These are phyloP conservation scores for Chaetophractus vellerosus DNA, from an alignment of 2,797 vertebrate genomes.

Conservation along the genomic window DNA sequence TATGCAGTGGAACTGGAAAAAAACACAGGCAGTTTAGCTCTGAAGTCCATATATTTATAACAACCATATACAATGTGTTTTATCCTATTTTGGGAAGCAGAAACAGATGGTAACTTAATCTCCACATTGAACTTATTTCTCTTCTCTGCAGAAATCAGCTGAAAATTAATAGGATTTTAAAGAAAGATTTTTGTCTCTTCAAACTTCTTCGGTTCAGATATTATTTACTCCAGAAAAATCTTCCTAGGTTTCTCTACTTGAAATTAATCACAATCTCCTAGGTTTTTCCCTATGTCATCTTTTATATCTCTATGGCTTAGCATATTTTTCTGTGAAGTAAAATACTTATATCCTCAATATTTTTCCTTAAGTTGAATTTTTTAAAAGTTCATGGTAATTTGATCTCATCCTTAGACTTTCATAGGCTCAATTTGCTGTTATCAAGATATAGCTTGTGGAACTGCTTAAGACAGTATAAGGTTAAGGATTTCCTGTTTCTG, in stretches of 20 bases:
- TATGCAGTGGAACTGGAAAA: not conserved
- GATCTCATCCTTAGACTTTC: conserved; percentile 38
- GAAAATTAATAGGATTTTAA: conserved; percentile 66
- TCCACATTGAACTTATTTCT: not conserved
- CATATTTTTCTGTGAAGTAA: conserved; percentile 41
- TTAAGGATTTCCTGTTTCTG: not conserved
- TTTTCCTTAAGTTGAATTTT: conserved; percentile 16
- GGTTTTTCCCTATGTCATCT: conserved; percentile 5
- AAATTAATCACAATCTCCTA: conserved; percentile 3
- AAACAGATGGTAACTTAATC: not conserved
- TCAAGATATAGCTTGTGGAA: not conserved
- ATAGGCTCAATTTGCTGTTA: not conserved
- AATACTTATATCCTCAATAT: not conserved
- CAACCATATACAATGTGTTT: not conserved
- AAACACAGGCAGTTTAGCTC: not conserved
- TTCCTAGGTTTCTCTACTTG: not conserved
- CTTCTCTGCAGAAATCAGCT: not conserved
- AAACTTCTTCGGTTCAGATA: conserved; percentile 40
- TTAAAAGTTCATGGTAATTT: not conserved
- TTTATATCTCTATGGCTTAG: not conserved
- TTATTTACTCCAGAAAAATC: not conserved
- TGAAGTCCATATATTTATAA: not conserved
- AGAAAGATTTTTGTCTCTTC: conserved; percentile 30
- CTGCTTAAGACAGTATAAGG: not conserved
- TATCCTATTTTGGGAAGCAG: conserved; percentile 29